phyloP scores from a whole-genome alignment of 2,113 vertebrate genomes.

The western clawed frog (Xenopus tropicalis) region DNA sequence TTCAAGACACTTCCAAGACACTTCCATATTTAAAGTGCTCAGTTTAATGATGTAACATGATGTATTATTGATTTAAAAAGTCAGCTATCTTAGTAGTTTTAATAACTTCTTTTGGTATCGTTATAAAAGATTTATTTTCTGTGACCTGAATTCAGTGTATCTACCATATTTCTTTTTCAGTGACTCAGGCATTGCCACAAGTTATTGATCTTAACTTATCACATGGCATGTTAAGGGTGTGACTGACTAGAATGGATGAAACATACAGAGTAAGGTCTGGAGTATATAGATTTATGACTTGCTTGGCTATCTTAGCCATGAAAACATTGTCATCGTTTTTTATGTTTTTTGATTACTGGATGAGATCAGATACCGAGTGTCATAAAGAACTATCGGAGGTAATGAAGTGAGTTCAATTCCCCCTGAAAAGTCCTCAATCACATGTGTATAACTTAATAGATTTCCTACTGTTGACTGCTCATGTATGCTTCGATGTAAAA shows the following conservation, averaged over 20 bases:
- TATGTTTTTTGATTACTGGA: conserved; percentile 3
- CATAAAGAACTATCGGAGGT: neutral
- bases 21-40: conserved; percentile 13
- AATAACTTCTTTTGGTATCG: too few species aligned
- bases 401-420: conserved; percentile 5
- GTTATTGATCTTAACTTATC: neutral
- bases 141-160: too few species aligned
- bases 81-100: too few species aligned
- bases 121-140: too few species aligned
- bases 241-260: neutral
- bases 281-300: neutral
- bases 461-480: conserved; percentile 4
- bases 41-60: conserved; percentile 13
- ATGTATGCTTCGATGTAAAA: neutral
- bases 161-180: neutral
- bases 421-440: conserved; percentile 3
- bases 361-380: conserved; percentile 3
- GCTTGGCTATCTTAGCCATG: neutral
- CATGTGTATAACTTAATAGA: conserved; percentile 24
- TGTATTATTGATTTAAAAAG: neutral
- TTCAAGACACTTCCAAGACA: conserved; percentile 15
- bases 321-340: neutral
- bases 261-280: neutral
- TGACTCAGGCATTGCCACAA: too few species aligned
- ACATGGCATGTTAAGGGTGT: neutral